These are phyloP conservation scores for Campylomormyrus tamandua DNA, from an alignment of 2,113 vertebrate species.

Conservation along the genomic window DNA sequence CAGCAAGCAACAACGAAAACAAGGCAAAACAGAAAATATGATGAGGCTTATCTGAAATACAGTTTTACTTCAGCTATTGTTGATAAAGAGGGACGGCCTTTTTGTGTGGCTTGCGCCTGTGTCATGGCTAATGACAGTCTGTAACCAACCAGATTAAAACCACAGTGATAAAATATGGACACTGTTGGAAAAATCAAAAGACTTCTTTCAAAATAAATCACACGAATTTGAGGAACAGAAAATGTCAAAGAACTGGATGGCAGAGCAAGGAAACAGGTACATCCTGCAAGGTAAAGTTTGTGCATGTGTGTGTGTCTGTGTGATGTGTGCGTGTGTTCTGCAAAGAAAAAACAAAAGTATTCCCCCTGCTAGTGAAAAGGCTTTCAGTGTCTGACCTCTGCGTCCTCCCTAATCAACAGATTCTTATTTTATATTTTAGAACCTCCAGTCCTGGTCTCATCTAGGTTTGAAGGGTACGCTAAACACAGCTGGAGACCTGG, in stretches of 20 bases:
- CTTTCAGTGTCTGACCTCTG: not conserved
- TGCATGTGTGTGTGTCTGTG: not conserved
- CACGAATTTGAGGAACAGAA: not conserved
- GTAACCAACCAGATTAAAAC: not conserved
- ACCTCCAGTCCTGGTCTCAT: not conserved
- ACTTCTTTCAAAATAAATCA: not conserved
- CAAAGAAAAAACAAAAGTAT: not conserved
- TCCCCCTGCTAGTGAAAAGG: not conserved
- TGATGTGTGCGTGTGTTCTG: too few relatives aligned
- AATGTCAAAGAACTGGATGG: not conserved
- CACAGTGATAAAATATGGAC: not conserved
- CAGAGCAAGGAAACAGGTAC: not conserved
- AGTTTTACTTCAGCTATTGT: not conserved
- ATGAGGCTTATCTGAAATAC: too few relatives aligned
- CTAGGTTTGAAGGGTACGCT: not conserved
- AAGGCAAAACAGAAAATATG: not conserved
- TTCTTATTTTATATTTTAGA: not conserved
- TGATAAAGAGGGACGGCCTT: not conserved
- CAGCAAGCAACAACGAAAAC: not conserved
- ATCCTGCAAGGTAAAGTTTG: not conserved
- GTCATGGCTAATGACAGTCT: not conserved
- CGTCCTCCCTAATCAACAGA: not conserved
- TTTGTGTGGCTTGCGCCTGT: not conserved
- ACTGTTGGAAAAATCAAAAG: not conserved
- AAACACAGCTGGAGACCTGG: not conserved